Evolutionary conservation across 2,797 vertebrate genomes (phyloP), one percentile per base, ranked within the genome.

Genomic region (Pampus argenteus): DNA sequence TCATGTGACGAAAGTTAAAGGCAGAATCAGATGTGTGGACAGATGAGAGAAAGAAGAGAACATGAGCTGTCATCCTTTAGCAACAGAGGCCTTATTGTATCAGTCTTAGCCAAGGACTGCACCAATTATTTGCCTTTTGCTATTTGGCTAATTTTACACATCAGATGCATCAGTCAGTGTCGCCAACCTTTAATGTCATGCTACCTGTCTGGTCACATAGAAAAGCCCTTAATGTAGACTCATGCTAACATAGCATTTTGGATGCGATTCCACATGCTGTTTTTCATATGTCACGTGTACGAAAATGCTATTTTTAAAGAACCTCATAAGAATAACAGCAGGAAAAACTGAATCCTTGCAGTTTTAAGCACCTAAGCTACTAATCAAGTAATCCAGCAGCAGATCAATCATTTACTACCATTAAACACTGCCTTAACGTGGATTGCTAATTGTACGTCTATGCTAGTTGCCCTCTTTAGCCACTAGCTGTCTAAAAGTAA

Each of bases 1-100:
- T 91, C 89, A 89, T 69, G 79, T 91, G 88, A 91, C 71, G 40
- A 11, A 11, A 56, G 64, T 57, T 72, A 62, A 62, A 74, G 57
- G 65, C 75, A 59, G 74, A 42, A 79, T 86, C 76, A 84, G 78
- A 59, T 61, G 51, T 77, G 42, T 23, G 13, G 34, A 70, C n/a
- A 34, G 49, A 47, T 59, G 52, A 54, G 51, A 60, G 69, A 50
- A 66, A 49, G 20, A 48, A 17, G 9, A 20, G 56, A 42, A 40
- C 23, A 25, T 42, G 11, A 15, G 57, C 29, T 38, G 15, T 52
- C 74, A 13, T 55, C 2, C 22, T 34, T 48, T 38, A 47, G 34
- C 66, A 72, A n/a, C 26, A 71, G 54, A 29, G 38, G 45, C 63
- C 42, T 49, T 54, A 59, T 22, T 58, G 28, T 59, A 6, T 48